Base-by-base conservation (phyloP, 2,888 invertebrate species). In the Andrena haemorrhoa region DNA sequence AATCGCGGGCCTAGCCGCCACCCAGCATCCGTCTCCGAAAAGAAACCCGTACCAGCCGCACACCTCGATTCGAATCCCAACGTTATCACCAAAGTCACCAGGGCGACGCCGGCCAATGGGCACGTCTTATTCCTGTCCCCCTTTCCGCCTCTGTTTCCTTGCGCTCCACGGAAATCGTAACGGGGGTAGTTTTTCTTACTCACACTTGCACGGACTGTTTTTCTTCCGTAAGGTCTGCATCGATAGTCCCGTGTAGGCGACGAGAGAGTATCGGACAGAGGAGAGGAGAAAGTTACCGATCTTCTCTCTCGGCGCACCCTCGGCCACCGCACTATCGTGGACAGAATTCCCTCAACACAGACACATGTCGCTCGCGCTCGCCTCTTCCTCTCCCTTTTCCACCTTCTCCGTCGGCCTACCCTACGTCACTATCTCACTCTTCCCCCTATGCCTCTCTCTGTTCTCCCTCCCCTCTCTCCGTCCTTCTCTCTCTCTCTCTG, bases 141-240 rank as follows among this genome's bases (percentile, higher is more conserved):
- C 41, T 16, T 41, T 0, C 12, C 41, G 41, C 41, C 41, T 41
- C 16, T 16, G 41, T 16, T 41, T 41, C 41, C 41, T 41, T 4
- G 16, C 53, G 53, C 53, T 53, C 20, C 20, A 53, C 53, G 20
- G n/a, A 35, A 71, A 29, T 31, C 70, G 35, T 47, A 49, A 47
- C 35, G 65, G 80, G 82, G 82, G 75, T 82, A 56, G 53, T 41
- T 41, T 65, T 79, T 63, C 31, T 82, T 94, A 97, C 98, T 98
- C 96, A 98, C 98, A 98, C 96, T 98, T 98, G 95, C 97, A 97
- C 94, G 98, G 98, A 95, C 98, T 98, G 94, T 97, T 98, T 96
- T 97, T 97, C 96, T 98, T 98, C 94, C 98, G 96, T 94, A 98
- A 95, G 93, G 98, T 98, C 96, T 98, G 98, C 98, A 98, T 98